Evolutionary conservation across 2,113 vertebrate genomes (phyloP).

Genomic region (Amazona vittata): DNA sequence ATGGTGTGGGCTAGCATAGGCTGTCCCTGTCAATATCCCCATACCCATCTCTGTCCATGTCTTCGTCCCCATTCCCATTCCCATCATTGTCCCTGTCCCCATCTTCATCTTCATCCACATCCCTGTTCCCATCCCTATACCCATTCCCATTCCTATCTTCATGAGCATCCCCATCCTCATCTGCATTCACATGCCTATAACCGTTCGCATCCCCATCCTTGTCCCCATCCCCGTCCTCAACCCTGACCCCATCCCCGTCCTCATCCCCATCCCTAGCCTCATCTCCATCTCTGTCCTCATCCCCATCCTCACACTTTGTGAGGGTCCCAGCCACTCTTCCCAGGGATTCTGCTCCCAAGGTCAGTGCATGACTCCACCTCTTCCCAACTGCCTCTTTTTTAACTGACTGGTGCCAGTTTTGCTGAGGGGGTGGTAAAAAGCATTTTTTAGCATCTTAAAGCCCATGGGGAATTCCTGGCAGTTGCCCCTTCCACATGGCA

Average conservation of each 20-base stretch:
- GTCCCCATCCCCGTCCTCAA: accelerated
- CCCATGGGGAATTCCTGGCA: background rate
- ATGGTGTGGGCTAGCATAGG: background rate
- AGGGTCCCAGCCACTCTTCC: background rate
- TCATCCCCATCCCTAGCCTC: accelerated
- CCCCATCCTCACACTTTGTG: background rate
- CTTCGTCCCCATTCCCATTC: no score
- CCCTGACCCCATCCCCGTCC: accelerated
- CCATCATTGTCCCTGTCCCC: no score
- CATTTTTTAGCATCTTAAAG: background rate
- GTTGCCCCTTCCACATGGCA: accelerated
- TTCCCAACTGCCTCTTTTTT: background rate
- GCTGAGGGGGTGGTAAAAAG: background rate
- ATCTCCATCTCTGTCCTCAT: background rate
- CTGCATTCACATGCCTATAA: accelerated
- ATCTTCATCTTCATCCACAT: background rate
- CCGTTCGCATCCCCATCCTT: no score
- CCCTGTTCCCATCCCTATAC: accelerated
- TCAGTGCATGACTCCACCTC: background rate
- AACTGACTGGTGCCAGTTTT: background rate
- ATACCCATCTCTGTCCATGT: background rate
- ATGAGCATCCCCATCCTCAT: accelerated
- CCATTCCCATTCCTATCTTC: accelerated
- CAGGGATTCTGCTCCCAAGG: background rate
- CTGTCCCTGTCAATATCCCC: background rate